Evolutionary conservation across 2,113 vertebrate genomes (phyloP), one percentile per base, ranked within the genome.

Genomic region (Scopus umbretta): DNA sequence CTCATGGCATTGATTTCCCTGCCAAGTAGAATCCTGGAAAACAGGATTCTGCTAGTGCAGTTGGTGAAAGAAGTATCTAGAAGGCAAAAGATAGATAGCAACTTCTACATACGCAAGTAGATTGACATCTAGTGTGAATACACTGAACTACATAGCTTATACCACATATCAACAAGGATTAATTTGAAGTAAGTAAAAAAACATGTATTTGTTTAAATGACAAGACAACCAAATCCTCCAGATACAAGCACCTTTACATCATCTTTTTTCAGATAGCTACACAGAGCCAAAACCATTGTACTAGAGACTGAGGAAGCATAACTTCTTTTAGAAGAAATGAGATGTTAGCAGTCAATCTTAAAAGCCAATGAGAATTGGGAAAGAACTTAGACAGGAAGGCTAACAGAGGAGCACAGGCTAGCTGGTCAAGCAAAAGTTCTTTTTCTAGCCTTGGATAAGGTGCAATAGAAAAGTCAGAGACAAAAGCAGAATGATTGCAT

Each of bases 121-220:
- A 94, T 93, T 92, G 97, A 97, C 97, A 97, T 85, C 97, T 97
- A 97, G 97, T 94, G 97, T 90, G 62, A 92, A 91, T 95, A 88
- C 15, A 80, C 12, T 90, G 95, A 97, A 97, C 81, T 96, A 90
- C 96, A 96, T 49, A 72, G 65, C 42, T 49, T 45, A 47, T 27
- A 66, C 32, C 55, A 21, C n/a, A 5, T 22, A 55, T 34, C 29
- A 87, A 52, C 45, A 32, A 32, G 9, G 34, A 81, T 34, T 8
- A 22, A 68, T 30, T 55, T 12, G 11, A 87, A 43, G 12, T 15
- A 53, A 84, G 34, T 42, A 16, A 50, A 21, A 61, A 29, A 36
- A 50, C 2, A 6, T 6, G 5, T 6, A 42, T 40, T 22, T 38
- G 15, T 53, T 73, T 53, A n/a, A 95, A 45, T n/a, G 1, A 66